A percentile compares a stretch with the other conserved stretches of the same genome.
These are phyloP conservation scores for Pterophyllum scalare DNA, from an alignment of 2,113 vertebrate species.

Conservation along the genomic window DNA sequence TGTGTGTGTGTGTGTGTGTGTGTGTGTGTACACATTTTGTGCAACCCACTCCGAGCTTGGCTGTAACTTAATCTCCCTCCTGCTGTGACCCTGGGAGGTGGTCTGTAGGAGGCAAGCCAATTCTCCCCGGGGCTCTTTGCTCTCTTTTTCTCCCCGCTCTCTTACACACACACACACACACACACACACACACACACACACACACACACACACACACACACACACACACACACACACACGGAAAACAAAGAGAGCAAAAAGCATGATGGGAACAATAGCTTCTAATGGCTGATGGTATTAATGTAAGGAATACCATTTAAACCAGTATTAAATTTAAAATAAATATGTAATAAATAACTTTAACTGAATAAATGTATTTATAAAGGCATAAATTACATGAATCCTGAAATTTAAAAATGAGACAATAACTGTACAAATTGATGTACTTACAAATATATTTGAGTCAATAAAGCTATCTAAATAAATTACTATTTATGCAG, in stretches of 20 bases:
- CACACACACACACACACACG: accelerated
- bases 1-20: slow-evolving; percentile 12
- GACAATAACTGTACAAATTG: too few relatives aligned
- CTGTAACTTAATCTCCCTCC: slow-evolving; percentile 78
- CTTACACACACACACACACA: slow-evolving; percentile 32
- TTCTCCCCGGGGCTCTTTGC: slow-evolving; percentile 62
- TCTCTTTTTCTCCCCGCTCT: slow-evolving; percentile 1
- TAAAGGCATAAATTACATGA: not conserved
- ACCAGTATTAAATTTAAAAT: not conserved
- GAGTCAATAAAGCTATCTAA: not conserved
- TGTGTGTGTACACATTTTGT: slow-evolving; percentile 31
- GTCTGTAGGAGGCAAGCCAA: slow-evolving; percentile 74
- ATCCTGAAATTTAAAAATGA: not conserved
- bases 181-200: not conserved
- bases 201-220: accelerated
- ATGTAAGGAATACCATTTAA: not conserved
- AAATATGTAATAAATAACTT: not conserved
- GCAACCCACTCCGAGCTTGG: slow-evolving; percentile 57
- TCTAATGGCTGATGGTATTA: not conserved
- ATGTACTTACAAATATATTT: not conserved
- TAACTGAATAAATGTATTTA: not conserved
- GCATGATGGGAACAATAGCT: not conserved
- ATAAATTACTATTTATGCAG: not conserved
- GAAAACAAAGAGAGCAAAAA: not conserved
- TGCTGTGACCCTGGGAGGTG: slow-evolving; percentile 78